Conservation (phyloP, 2,113 vertebrate species). For the Neomonachus schauinslandi region DNA sequence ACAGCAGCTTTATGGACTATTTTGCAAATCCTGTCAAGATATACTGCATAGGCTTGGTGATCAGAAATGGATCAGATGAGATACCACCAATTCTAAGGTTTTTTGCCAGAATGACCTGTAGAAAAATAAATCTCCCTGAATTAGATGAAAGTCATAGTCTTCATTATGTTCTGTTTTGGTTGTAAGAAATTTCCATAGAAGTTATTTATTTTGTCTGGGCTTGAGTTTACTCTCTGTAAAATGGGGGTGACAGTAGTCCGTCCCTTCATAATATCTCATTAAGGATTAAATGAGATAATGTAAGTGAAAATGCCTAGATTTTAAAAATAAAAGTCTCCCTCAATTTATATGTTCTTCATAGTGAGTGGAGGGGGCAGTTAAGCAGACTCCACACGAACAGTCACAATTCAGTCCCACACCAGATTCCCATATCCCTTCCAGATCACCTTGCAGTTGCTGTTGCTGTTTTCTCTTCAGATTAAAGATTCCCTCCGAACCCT, state of each 20-base stretch:
- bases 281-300: background rate
- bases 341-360: conserved; percentile 26
- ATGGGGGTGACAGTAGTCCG: background rate
- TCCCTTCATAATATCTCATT: conserved; percentile 21
- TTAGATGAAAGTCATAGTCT: background rate
- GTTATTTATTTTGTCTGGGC: background rate
- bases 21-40: background rate
- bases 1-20: background rate
- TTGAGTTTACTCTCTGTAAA: conserved; percentile 52
- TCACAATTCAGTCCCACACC: background rate
- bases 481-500: background rate
- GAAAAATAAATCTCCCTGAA: background rate
- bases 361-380: background rate
- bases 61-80: conserved; percentile 24
- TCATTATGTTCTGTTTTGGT: conserved; percentile 23
- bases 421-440: background rate
- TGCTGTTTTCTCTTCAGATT: conserved; percentile 36
- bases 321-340: conserved; percentile 18
- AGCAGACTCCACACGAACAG: background rate
- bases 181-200: background rate
- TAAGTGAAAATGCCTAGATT: conserved; percentile 30
- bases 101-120: conserved; percentile 17
- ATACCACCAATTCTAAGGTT: background rate
- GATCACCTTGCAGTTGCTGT: background rate
- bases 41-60: background rate